Evolutionary conservation across 1,140 invertebrate genomes (phyloP), one percentile per base, ranked within the genome.

Genomic region (Drosophila pectinifera): DNA sequence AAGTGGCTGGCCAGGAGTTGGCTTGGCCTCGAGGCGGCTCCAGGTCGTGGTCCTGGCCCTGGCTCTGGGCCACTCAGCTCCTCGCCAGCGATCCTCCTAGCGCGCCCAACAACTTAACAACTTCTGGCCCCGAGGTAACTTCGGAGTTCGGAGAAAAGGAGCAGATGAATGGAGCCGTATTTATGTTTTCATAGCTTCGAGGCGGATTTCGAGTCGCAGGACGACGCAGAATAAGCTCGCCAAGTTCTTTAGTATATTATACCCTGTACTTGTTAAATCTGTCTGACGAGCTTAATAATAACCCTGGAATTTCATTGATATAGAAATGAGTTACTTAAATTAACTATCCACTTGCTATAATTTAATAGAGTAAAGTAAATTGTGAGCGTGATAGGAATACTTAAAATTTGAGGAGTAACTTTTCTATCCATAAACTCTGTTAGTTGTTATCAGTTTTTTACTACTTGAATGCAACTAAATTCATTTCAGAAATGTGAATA

Each of bases 41-140:
- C 24, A 11, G 13, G 16, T 14, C 13, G 22, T 56, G 22, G 31
- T 18, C 16, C n/a, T 58, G 22, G 22, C 26, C n/a, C 20, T 16
- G 46, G 31, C 14, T 38, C 14, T n/a, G 36, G 45, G 22, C n/a
- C 10, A 34, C 26, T 18, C 28, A 10, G 14, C 22, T 56, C 24
- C 24, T 10, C 14, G 20, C 36, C 55, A 54, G 57, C 68, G 74
- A 59, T 69, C 55, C 55, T 77, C 51, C 49, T 55, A 31, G 56
- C 48, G 62, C 36, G 51, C 36, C 73, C 54, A 76, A 76, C 73
- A 76, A 76, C 73, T 76, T 76, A 76, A 55, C 73, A 76, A 76
- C 73, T 68, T 31, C 38, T 38, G 72, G 36, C 39, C 20, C 51
- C 38, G 28, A 48, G 70, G 22, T 20, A 22, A 49, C 22, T 53